Percentiles rank a stretch among this genome's conserved stretches.
phyloP scores from a whole-genome alignment of 2,113 vertebrate species.

The Chlorocebus sabaeus region DNA sequence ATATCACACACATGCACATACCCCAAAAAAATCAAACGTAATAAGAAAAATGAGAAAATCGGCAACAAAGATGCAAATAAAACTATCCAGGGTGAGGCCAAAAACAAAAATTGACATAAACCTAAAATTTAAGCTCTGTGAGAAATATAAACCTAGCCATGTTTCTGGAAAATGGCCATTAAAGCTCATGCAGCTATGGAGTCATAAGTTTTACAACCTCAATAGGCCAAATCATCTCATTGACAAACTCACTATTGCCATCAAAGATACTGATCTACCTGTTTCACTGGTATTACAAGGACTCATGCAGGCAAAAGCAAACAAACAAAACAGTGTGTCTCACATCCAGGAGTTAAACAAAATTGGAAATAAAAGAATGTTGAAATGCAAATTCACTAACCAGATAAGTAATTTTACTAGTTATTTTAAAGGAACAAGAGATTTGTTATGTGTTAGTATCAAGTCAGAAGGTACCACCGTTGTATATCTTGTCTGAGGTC shows the following conservation, averaged over 20 bases:
- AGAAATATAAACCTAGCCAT: not conserved
- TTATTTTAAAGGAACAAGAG: not conserved
- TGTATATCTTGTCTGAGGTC: not conserved
- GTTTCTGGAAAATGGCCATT: not conserved
- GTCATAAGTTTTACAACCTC: constrained; percentile 23
- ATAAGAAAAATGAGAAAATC: constrained; percentile 2
- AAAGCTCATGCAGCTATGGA: not conserved
- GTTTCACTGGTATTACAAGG: not conserved
- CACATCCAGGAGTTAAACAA: not conserved
- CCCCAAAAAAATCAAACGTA: not conserved
- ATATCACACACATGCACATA: not conserved
- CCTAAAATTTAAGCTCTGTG: not conserved
- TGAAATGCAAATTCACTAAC: not conserved
- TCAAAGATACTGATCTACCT: constrained; percentile 15
- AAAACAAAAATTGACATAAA: constrained; percentile 7
- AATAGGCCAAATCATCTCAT: not conserved
- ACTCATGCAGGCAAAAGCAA: not conserved
- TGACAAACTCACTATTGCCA: not conserved
- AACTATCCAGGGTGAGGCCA: not conserved
- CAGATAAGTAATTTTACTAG: not conserved
- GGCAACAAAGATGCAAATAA: constrained; percentile 3
- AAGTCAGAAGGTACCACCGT: not conserved
- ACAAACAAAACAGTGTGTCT: not conserved
- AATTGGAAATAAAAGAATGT: not conserved
- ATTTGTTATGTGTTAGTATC: not conserved